These are phyloP conservation scores for Orthosia gothica DNA, from an alignment of 2,888 invertebrate genomes.

Conservation along the genomic window DNA sequence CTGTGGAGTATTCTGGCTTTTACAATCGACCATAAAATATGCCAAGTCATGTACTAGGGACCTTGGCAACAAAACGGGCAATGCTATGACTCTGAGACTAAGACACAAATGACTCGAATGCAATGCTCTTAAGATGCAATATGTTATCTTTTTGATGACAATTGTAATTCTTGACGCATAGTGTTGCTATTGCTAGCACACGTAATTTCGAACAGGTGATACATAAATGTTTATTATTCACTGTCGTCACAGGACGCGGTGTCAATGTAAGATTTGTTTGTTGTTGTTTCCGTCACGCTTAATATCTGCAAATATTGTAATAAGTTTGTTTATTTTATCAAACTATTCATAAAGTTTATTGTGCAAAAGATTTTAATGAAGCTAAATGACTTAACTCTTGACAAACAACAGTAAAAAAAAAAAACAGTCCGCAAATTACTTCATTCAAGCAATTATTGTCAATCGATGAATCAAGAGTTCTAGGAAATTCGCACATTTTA, in stretches of 20 bases:
- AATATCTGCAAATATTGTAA: too few species aligned
- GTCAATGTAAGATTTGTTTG: neutral
- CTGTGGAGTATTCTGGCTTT: neutral
- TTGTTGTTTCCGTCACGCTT: neutral
- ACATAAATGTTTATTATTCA: slow-evolving; percentile 28
- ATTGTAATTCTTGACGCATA: slow-evolving; percentile 35
- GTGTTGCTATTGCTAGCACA: slow-evolving; percentile 15
- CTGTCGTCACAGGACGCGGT: neutral
- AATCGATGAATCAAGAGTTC: slow-evolving; percentile 60
- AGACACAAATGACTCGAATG: slow-evolving; percentile 11
- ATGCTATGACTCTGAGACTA: neutral
- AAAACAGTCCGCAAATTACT: slow-evolving; percentile 1
- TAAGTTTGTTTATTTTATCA: neutral
- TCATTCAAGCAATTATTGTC: slow-evolving; percentile 45
- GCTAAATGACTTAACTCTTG: neutral
- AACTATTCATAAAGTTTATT: neutral
- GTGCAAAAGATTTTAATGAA: neutral
- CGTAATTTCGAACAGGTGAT: slow-evolving; percentile 37
- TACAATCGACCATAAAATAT: neutral
- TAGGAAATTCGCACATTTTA: slow-evolving; percentile 47
- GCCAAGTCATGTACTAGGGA: neutral
- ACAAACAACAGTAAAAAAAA: slow-evolving; percentile 21
- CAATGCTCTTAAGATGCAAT: neutral
- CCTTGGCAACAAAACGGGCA: slow-evolving; percentile 13
- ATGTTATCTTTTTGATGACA: slow-evolving; percentile 9